These are phyloP conservation scores for Scylla paramamosain DNA, from an alignment of 1,140 invertebrate species.

Conservation along the genomic window DNA sequence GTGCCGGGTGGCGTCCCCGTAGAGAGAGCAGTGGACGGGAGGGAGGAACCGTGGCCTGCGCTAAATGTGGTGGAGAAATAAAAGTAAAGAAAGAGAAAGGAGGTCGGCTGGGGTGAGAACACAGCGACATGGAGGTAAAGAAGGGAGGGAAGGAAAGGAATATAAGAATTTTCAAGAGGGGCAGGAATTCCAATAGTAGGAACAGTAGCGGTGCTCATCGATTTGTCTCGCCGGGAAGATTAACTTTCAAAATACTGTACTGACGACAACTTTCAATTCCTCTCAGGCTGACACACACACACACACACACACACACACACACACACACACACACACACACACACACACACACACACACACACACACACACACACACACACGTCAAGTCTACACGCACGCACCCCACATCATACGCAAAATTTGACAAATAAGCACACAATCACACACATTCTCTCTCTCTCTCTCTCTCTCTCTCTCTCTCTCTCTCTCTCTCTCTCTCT, in stretches of 20 bases:
- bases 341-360: slow-evolving; percentile 5
- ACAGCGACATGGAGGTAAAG: background rate
- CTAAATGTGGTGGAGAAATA: too few relatives aligned
- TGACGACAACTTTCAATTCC: background rate
- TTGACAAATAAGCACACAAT: too few relatives aligned
- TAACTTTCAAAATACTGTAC: background rate
- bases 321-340: slow-evolving; percentile 20
- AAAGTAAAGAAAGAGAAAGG: background rate
- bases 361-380: slow-evolving; percentile 10
- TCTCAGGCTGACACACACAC: background rate
- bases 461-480: too few relatives aligned
- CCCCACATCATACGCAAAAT: too few relatives aligned
- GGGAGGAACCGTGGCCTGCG: too few relatives aligned
- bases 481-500: too few relatives aligned
- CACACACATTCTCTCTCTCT: too few relatives aligned
- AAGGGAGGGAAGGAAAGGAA: background rate
- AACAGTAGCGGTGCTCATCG: background rate
- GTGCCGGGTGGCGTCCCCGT: too few relatives aligned
- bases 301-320: slow-evolving; percentile 10
- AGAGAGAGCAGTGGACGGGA: too few relatives aligned
- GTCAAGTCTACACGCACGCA: too few relatives aligned
- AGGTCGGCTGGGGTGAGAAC: background rate
- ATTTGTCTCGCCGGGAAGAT: background rate
- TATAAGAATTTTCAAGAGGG: background rate
- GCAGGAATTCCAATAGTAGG: too few relatives aligned